Conservation (phyloP, 2,113 vertebrate species). For the Cyanoderma ruficeps region DNA sequence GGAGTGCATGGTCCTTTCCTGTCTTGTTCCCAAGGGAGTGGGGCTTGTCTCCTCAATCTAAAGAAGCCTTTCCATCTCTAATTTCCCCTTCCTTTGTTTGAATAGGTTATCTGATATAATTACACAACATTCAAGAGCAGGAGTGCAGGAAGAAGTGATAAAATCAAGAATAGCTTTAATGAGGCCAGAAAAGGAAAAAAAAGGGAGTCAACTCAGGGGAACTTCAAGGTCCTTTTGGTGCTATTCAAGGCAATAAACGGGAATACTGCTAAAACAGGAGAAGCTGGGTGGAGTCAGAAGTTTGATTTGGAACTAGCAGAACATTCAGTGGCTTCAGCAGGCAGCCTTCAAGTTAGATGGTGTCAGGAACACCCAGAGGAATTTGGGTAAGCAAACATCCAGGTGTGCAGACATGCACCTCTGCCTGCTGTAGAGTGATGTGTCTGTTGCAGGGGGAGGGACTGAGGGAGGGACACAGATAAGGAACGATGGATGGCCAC, state of each 20-base stretch:
- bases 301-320: background rate
- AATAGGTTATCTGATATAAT: conserved; percentile 37
- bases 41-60: background rate
- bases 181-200: conserved; percentile 30
- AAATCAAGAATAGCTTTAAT: conserved; percentile 52
- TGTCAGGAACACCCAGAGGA: background rate
- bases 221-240: background rate
- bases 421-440: background rate
- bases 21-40: background rate
- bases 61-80: conserved; percentile 24
- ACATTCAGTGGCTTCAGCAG: background rate
- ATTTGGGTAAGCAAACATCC: background rate
- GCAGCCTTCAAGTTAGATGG: background rate
- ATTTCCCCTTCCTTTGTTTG: conserved; percentile 43
- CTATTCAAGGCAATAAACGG: conserved; percentile 1
- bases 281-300: background rate
- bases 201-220: background rate
- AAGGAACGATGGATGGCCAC: background rate
- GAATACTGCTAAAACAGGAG: background rate
- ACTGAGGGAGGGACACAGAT: background rate
- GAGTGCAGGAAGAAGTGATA: conserved; percentile 39
- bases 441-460: background rate
- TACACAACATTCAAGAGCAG: conserved; percentile 11
- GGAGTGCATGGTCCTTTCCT: background rate
- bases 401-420: background rate